Base-by-base conservation (phyloP, 2,888 invertebrate species). In the Cryptocephalus moraei region DNA sequence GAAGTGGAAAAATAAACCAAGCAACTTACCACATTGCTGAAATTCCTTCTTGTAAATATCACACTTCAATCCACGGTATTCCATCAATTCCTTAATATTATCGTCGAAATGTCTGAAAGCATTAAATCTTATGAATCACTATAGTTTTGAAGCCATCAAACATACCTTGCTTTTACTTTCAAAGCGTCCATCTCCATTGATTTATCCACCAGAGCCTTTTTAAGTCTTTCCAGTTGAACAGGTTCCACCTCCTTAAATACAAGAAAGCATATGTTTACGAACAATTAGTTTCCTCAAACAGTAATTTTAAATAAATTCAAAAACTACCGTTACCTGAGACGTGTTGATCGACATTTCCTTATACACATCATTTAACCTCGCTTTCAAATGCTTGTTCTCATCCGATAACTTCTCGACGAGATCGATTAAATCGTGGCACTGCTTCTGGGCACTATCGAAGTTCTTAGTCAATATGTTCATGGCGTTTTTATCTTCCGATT, bases 321-420 rank as follows among this genome's bases (percentile, higher is more conserved):
- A n/a, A n/a, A n/a, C n/a, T n/a, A n/a, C n/a, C n/a, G n/a, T 36
- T 11, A 14, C 32, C 22, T n/a, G 12, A 36, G 6, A n/a, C 4
- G 36, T 36, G 36, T 11, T 22, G 6, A 22, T 22, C 22, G 22
- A 22, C 4, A 8, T 40, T 40, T 40, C 12, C 6, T 12, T 36
- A 36, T 36, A 36, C 6, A 11, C 12, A 36, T 36, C n/a, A 6
- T 36, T 11, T 36, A 36, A 49, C 60, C 62, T 22, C 22, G 22
- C 62, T 58, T 59, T 59, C 40, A 62, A 58, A 54, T 65, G 64
- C 38, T 56, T 56, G 53, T 61, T 62, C 55, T 65, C 64, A 32
- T 57, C 58, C 11, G 60, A 57, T 39, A 64, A 49, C 31, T 56
- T 52, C 51, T 62, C 62, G 11, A 63, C 49, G 9, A 64, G 52